These are phyloP conservation scores for Sebastes itinus DNA, from an alignment of 2,797 vertebrate species.

Conservation along the genomic window DNA sequence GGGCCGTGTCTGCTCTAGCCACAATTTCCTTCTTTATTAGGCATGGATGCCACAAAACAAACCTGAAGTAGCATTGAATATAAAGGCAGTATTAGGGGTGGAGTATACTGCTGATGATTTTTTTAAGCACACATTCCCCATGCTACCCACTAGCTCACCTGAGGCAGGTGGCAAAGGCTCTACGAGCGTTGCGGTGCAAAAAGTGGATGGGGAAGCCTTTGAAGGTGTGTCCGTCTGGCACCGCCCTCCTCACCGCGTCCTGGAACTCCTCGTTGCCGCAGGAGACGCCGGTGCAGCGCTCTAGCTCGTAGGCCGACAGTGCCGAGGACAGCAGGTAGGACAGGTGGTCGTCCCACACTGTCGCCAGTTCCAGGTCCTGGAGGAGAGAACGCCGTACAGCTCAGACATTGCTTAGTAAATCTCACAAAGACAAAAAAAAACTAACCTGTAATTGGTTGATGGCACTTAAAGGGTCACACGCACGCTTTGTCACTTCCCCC, in stretches of 20 bases:
- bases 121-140: too few relatives aligned
- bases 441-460: not conserved
- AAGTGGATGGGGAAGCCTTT: slow-evolving; percentile 99
- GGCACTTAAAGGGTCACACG: not conserved
- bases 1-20: not conserved
- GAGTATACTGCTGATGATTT: not conserved
- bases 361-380: slow-evolving; percentile 91
- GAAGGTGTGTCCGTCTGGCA: slow-evolving; percentile 97
- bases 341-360: slow-evolving; percentile 95
- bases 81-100: not conserved
- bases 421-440: not conserved
- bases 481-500: too few relatives aligned
- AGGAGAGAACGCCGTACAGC: slow-evolving; percentile 1
- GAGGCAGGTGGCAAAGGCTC: slow-evolving; percentile 92
- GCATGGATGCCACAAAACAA: not conserved
- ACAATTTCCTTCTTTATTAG: not conserved
- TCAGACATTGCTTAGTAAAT: not conserved
- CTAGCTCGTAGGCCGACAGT: slow-evolving; percentile 92
- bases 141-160: slow-evolving; percentile 75
- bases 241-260: slow-evolving; percentile 91
- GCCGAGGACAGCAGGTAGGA: slow-evolving; percentile 95
- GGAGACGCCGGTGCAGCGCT: slow-evolving; percentile 89
- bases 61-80: not conserved
- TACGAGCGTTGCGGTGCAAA: slow-evolving; percentile 91
- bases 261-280: slow-evolving; percentile 98